phyloP scores from a whole-genome alignment of 2,113 vertebrate species.

The Neotoma lepida region DNA sequence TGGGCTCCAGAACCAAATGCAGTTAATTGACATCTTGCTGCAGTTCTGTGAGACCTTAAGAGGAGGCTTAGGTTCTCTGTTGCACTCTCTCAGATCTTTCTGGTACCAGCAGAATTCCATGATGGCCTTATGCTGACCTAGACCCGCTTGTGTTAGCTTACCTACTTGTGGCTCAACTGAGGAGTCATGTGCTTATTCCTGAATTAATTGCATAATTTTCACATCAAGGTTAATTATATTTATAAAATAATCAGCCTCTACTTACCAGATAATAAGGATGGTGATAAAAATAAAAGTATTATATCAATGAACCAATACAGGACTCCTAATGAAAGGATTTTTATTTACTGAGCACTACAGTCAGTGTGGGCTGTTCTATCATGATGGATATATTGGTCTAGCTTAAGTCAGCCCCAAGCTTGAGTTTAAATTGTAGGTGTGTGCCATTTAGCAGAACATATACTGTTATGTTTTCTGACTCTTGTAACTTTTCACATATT shows the following conservation, averaged over 20 bases:
- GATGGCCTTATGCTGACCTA: neutral
- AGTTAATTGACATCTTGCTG: rapidly evolving
- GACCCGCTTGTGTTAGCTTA: too few relatives aligned
- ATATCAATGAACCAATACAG: neutral
- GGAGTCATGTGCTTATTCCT: neutral
- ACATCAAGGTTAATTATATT: neutral
- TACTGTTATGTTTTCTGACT: neutral
- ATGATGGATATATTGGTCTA: neutral
- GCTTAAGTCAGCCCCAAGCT: conserved; percentile 14
- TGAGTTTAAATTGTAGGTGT: neutral
- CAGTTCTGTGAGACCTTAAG: neutral
- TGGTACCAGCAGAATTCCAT: too few relatives aligned
- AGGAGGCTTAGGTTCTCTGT: neutral
- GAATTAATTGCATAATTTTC: neutral
- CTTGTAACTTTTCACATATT: neutral
- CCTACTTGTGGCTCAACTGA: neutral
- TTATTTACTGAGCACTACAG: neutral
- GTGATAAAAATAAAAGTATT: neutral
- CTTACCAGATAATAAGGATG: neutral
- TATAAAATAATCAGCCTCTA: neutral
- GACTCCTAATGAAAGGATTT: neutral
- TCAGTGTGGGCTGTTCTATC: neutral
- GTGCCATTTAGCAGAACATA: neutral
- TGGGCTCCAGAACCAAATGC: neutral
- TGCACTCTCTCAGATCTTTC: rapidly evolving